phyloP scores from a whole-genome alignment of 2,888 invertebrate species.

The Steinernema carpocapsae region DNA sequence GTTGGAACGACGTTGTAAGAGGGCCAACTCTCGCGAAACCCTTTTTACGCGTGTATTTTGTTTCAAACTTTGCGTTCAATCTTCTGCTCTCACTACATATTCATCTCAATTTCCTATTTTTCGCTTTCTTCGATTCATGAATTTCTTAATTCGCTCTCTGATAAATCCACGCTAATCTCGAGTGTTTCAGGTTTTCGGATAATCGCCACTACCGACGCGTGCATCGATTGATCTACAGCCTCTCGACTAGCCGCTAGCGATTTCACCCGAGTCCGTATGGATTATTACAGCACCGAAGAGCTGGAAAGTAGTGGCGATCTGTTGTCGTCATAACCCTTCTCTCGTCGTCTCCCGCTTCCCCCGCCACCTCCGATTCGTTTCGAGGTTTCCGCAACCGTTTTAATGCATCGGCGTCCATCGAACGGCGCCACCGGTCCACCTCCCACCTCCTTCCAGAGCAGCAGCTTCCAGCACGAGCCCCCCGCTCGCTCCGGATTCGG shows the following conservation, averaged over 20 bases:
- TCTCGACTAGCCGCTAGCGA: conserved; percentile 28
- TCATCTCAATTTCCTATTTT: neutral
- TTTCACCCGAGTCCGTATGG: conserved; percentile 20
- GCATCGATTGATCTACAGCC: conserved; percentile 12
- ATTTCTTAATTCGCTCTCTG: no score
- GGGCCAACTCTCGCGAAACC: no score
- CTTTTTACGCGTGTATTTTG: no score
- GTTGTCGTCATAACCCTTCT: conserved; percentile 34
- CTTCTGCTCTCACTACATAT: neutral
- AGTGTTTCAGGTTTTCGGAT: neutral
- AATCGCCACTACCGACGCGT: neutral
- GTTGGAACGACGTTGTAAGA: no score
- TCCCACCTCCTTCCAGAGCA: conserved; percentile 17
- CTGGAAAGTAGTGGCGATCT: conserved; percentile 34
- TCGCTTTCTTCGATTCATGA: neutral
- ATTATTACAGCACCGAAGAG: conserved; percentile 26
- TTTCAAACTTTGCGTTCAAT: no score
- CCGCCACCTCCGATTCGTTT: conserved; percentile 26
- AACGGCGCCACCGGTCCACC: conserved; percentile 28
- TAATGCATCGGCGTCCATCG: conserved; percentile 32
- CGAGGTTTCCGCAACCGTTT: conserved; percentile 19
- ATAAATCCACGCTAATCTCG: neutral
- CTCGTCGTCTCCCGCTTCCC: conserved; percentile 22
- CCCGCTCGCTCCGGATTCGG: neutral
- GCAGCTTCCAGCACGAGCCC: no score